These are phyloP conservation scores for Oceanites oceanicus DNA, from an alignment of 2,113 vertebrate species.

Conservation along the genomic window DNA sequence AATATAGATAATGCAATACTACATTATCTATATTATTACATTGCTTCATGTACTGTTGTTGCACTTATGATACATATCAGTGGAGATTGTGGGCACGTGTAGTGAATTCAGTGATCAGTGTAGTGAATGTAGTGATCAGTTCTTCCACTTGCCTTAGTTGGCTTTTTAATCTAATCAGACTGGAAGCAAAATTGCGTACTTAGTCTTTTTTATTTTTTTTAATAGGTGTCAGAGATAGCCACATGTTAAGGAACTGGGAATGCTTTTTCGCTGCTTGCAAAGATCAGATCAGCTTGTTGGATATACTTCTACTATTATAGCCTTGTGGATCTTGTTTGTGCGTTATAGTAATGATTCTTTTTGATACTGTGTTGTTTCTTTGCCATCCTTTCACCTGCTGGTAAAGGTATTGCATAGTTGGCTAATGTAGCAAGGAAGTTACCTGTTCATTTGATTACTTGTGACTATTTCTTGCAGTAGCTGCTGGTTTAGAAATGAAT, in stretches of 20 bases:
- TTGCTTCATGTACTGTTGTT: not conserved
- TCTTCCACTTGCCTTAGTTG: not conserved
- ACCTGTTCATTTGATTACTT: not conserved
- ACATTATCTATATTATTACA: not conserved
- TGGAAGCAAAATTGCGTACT: not conserved
- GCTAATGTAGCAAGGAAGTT: not conserved
- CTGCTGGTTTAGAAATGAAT: not conserved
- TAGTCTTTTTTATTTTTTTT: not conserved
- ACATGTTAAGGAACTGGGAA: not conserved
- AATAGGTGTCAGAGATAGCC: not conserved
- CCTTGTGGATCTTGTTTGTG: not conserved
- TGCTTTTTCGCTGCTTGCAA: not conserved
- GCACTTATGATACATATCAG: not conserved
- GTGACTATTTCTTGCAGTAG: not conserved
- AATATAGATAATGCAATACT: not conserved
- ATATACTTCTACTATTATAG: not conserved
- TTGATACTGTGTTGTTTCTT: not conserved
- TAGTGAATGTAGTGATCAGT: not conserved
- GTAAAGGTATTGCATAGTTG: not conserved
- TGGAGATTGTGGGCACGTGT: not conserved
- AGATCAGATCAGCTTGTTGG: not conserved
- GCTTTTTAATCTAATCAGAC: not conserved
- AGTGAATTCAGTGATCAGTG: not conserved
- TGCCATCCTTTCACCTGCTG: not conserved
- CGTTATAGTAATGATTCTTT: fast-evolving